These are phyloP conservation scores for Fundulus diaphanus DNA, from an alignment of 2,797 vertebrate species.

Conservation along the genomic window DNA sequence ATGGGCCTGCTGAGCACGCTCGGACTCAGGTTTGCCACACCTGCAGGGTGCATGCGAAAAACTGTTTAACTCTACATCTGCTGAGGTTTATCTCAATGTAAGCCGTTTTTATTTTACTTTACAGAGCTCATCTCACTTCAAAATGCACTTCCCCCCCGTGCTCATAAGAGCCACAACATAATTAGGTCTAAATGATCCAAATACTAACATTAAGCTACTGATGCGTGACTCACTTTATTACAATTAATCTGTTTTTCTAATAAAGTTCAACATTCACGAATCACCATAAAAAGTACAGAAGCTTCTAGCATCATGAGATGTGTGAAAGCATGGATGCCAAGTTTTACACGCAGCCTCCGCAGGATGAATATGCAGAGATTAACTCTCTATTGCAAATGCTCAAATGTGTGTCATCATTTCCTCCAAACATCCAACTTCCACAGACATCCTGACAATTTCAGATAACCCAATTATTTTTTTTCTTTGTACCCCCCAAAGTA, in stretches of 20 bases:
- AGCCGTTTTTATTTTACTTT: not conserved
- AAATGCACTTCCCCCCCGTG: not conserved
- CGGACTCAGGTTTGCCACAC: constrained; percentile 87
- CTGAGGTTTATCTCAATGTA: not conserved
- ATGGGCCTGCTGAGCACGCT: constrained; percentile 95
- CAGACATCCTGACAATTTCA: not conserved
- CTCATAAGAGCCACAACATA: constrained; percentile 6
- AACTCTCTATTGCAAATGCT: constrained; percentile 22
- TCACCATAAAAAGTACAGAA: constrained; percentile 35
- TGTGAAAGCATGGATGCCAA: constrained; percentile 54
- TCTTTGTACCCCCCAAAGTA: not conserved
- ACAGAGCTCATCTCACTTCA: not conserved
- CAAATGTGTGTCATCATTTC: constrained; percentile 6
- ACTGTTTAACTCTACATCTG: not conserved
- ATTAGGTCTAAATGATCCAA: not conserved
- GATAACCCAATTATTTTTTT: not conserved
- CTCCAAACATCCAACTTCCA: not conserved
- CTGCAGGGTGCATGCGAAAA: constrained; percentile 63
- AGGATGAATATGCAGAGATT: constrained; percentile 17
- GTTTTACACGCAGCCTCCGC: constrained; percentile 35
- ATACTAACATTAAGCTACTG: not conserved
- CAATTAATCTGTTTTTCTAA: constrained; percentile 11
- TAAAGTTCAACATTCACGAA: constrained; percentile 16
- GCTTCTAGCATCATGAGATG: constrained; percentile 37
- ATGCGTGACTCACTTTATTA: constrained; percentile 1